These are phyloP conservation scores for Latrodectus elegans DNA, from an alignment of 2,888 invertebrate genomes.

Conservation along the genomic window DNA sequence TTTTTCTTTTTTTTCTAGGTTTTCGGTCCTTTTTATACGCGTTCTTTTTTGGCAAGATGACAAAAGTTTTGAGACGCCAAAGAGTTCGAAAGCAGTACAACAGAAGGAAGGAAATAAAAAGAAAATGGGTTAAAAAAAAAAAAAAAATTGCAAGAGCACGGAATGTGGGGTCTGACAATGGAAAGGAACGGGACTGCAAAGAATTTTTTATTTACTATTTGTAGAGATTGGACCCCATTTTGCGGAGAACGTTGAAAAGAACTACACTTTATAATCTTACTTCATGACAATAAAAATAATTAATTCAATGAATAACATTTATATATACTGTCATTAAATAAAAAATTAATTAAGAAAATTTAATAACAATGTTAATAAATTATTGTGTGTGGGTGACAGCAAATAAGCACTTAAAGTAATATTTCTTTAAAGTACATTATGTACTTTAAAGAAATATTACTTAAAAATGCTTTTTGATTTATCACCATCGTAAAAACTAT, in stretches of 20 bases:
- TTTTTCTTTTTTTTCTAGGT: conserved; percentile 28
- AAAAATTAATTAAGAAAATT: not conserved
- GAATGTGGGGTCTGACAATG: conserved; percentile 59
- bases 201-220: conserved; percentile 31
- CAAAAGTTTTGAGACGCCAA: conserved; percentile 66
- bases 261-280: not conserved
- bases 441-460: no score
- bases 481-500: no score
- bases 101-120: conserved; percentile 29
- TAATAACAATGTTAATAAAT: no score
- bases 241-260: not conserved
- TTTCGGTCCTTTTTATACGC: conserved; percentile 28
- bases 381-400: no score
- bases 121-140: conserved; percentile 19
- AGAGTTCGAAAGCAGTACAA: conserved; percentile 43
- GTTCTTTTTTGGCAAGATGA: conserved; percentile 61
- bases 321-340: not conserved
- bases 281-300: not conserved
- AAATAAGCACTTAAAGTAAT: no score
- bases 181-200: conserved; percentile 31
- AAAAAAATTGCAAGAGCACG: conserved; percentile 6
- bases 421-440: no score
- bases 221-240: not conserved
- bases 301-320: no score
- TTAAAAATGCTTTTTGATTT: no score